Evolutionary conservation across 2,113 vertebrate genomes (phyloP).

Genomic region (Tringa solitaria): DNA sequence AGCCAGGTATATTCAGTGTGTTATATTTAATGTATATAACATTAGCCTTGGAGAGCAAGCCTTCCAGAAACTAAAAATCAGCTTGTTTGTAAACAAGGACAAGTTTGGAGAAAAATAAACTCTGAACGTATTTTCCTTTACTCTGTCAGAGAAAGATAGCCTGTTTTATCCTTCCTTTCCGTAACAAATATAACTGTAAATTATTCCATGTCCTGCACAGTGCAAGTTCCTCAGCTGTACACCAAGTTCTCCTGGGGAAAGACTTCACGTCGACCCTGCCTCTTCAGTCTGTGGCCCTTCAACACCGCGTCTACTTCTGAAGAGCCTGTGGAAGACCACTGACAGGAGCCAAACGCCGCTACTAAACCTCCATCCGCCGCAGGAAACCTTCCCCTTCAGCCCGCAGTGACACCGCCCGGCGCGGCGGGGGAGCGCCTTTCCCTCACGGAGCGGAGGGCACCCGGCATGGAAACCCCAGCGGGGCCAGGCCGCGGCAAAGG

Average conservation of each 20-base stretch:
- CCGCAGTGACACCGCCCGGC: background rate
- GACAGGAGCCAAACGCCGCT: rapidly evolving
- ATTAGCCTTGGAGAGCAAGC: background rate
- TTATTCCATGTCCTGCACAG: rapidly evolving
- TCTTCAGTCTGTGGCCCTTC: rapidly evolving
- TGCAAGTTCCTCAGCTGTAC: background rate
- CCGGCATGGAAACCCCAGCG: background rate
- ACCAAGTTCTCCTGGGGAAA: background rate
- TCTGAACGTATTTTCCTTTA: background rate
- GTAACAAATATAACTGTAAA: too few species aligned
- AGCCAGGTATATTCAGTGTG: rapidly evolving
- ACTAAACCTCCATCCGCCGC: rapidly evolving
- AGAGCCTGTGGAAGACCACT: rapidly evolving
- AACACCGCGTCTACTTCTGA: rapidly evolving
- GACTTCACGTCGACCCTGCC: rapidly evolving
- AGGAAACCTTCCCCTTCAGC: rapidly evolving
- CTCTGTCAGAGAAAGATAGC: background rate
- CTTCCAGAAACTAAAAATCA: background rate
- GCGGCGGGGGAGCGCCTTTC: background rate
- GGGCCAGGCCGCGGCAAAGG: background rate
- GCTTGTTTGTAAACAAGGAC: background rate
- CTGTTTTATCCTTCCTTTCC: background rate
- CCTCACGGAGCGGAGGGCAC: background rate
- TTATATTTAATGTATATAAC: background rate
- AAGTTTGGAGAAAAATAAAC: background rate